A percentile compares a stretch with the other conserved stretches of the same genome.
phyloP scores from a whole-genome alignment of 2,888 invertebrate species.

The Chalcosyrphus nemorum region DNA sequence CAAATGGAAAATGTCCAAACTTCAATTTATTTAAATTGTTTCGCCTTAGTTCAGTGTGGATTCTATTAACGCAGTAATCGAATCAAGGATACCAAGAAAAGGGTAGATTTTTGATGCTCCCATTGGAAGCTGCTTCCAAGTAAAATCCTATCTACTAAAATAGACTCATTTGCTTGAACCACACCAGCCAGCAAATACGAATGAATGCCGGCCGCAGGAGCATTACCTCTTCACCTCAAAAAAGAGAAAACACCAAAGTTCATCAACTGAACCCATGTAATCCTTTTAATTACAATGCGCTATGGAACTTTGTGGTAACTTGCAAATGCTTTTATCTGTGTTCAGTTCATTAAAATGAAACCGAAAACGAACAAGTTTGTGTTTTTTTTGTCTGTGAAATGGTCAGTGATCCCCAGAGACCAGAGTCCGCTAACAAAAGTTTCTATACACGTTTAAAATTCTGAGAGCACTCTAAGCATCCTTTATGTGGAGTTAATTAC shows the following conservation, averaged over 20 bases:
- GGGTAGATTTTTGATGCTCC: neutral
- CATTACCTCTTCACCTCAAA: neutral
- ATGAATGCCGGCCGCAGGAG: neutral
- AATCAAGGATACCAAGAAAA: neutral
- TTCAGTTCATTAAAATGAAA: slow-evolving; percentile 66
- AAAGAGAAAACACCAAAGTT: slow-evolving; percentile 56
- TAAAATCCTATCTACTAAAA: too few relatives aligned
- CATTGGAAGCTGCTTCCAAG: too few relatives aligned
- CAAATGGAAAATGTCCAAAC: neutral
- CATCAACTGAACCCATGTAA: slow-evolving; percentile 66
- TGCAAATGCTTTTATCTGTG: slow-evolving; percentile 64
- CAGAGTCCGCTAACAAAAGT: slow-evolving; percentile 35
- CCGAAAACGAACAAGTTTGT: slow-evolving; percentile 60
- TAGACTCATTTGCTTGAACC: neutral
- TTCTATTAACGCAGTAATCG: neutral
- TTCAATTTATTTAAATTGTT: slow-evolving; percentile 5
- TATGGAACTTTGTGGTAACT: slow-evolving; percentile 54
- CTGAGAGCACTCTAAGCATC: slow-evolving; percentile 4
- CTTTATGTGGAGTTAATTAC: slow-evolving; percentile 52
- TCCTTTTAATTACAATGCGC: slow-evolving; percentile 60
- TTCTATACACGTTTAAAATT: slow-evolving; percentile 20
- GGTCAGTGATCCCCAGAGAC: slow-evolving; percentile 63
- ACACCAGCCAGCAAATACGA: slow-evolving; percentile 4
- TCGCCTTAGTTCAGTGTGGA: neutral
- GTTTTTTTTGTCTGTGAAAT: too few relatives aligned